A percentile compares a stretch with the other conserved stretches of the same genome.
Conservation (phyloP, 2,888 invertebrate species). For the Sphaerolaimus hirsutus region DNA sequence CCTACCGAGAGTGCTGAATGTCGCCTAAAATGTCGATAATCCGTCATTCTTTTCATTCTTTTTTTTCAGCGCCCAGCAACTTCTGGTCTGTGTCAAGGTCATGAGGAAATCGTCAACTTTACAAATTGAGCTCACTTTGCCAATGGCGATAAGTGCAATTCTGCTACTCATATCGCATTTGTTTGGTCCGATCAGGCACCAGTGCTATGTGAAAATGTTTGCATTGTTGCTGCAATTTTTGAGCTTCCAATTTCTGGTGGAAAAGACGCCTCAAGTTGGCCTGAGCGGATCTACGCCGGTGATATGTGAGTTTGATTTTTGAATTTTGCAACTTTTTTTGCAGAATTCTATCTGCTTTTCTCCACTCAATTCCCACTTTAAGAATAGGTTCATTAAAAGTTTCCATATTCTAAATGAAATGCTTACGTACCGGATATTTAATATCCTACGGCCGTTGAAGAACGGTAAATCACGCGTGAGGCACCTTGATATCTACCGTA, state of each 20-base stretch:
- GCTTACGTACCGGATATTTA: too few relatives aligned
- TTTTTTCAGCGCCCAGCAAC: constrained; percentile 8
- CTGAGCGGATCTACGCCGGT: constrained; percentile 15
- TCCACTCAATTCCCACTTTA: too few relatives aligned
- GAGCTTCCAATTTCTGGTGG: constrained; percentile 18
- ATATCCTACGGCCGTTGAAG: too few relatives aligned
- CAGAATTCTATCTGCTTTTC: too few relatives aligned
- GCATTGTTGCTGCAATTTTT: constrained; percentile 18
- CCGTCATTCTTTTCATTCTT: background rate
- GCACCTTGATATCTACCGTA: too few relatives aligned
- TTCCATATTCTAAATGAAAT: too few relatives aligned
- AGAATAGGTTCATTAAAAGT: too few relatives aligned
- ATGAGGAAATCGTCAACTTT: constrained; percentile 14
- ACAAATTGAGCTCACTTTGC: constrained; percentile 15
- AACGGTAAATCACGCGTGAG: too few relatives aligned
- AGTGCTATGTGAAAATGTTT: constrained; percentile 18
- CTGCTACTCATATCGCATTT: constrained; percentile 16
- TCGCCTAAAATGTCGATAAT: background rate
- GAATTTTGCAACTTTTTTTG: too few relatives aligned
- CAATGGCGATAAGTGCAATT: constrained; percentile 16
- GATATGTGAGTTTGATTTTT: constrained; percentile 14
- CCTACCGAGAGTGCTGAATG: too few relatives aligned
- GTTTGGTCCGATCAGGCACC: constrained; percentile 10
- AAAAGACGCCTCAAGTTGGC: constrained; percentile 16
- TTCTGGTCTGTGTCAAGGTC: constrained; percentile 15